Evolutionary conservation across 2,113 vertebrate species (phyloP).

Genomic region (Prietella phreatophila): DNA sequence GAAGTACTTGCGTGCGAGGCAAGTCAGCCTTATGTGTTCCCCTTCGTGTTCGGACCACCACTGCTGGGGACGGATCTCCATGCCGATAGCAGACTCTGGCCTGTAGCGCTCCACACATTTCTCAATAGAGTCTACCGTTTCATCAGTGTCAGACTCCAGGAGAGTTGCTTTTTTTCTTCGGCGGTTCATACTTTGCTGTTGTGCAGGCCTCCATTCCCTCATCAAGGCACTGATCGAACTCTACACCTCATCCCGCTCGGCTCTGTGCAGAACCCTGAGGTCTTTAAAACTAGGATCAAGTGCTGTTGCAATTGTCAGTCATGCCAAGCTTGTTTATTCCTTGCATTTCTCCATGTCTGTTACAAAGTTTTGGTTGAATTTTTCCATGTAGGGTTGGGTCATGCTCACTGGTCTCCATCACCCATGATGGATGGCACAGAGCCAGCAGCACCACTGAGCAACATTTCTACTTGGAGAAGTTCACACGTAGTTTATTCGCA

Average conservation of each 20-base stretch:
- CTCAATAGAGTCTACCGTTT: neutral
- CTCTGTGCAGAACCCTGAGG: neutral
- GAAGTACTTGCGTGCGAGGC: no score
- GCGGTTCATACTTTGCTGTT: neutral
- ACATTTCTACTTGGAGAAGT: neutral
- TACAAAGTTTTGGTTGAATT: neutral
- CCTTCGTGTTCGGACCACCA: no score
- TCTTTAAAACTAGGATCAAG: neutral
- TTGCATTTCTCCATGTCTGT: neutral
- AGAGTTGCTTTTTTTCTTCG: neutral
- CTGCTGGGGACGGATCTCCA: neutral
- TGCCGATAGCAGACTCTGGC: neutral
- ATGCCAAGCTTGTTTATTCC: neutral
- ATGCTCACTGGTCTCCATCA: neutral
- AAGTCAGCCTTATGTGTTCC: no score
- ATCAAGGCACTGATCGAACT: neutral
- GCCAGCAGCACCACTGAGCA: neutral
- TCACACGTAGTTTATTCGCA: neutral
- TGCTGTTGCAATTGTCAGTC: neutral
- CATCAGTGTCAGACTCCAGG: neutral
- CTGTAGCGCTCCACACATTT: neutral
- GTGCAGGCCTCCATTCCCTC: neutral
- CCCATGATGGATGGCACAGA: neutral
- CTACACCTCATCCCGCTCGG: neutral
- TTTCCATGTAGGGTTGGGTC: neutral